phyloP scores from a whole-genome alignment of 2,113 vertebrate genomes.

The Aspidoscelis tigris region DNA sequence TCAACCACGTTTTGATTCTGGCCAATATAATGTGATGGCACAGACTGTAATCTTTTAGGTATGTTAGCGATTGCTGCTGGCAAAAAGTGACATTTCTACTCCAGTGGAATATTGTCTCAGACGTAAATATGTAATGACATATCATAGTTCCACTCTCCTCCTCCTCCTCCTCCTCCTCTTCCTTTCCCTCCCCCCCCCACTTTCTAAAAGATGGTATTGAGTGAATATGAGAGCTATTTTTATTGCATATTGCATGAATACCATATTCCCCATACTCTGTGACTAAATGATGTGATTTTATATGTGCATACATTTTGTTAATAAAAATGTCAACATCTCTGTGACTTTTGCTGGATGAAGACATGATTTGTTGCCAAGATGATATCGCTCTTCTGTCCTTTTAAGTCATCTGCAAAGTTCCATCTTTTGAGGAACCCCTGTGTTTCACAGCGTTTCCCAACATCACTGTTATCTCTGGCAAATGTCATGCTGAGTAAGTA shows the following conservation, averaged over 20 bases:
- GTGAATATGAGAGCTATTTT: slow-evolving; percentile 29
- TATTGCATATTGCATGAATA: slow-evolving; percentile 10
- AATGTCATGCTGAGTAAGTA: not conserved
- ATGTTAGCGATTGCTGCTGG: slow-evolving; percentile 24
- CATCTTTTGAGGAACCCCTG: not conserved
- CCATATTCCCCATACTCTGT: slow-evolving; percentile 51
- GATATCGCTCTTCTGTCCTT: slow-evolving; percentile 14
- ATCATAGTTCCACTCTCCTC: not conserved
- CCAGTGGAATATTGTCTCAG: slow-evolving; percentile 34
- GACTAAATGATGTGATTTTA: slow-evolving; percentile 29
- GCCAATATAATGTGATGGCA: slow-evolving; percentile 3
- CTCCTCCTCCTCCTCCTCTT: not conserved
- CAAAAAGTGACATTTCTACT: slow-evolving; percentile 33
- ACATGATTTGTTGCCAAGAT: slow-evolving; percentile 42
- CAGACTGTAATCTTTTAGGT: slow-evolving; percentile 2
- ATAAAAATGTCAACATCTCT: slow-evolving; percentile 21
- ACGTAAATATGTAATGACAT: slow-evolving; percentile 23
- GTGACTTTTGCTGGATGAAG: slow-evolving; percentile 11
- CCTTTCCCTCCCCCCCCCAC: too few relatives aligned
- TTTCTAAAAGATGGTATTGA: slow-evolving; percentile 28
- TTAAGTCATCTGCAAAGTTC: not conserved
- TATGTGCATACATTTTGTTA: slow-evolving; percentile 58
- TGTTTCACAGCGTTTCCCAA: not conserved
- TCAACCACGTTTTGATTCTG: slow-evolving; percentile 24
- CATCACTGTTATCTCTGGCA: not conserved